Conservation (phyloP, 2,888 invertebrate genomes). For the Caenorhabditis macrosperma region DNA sequence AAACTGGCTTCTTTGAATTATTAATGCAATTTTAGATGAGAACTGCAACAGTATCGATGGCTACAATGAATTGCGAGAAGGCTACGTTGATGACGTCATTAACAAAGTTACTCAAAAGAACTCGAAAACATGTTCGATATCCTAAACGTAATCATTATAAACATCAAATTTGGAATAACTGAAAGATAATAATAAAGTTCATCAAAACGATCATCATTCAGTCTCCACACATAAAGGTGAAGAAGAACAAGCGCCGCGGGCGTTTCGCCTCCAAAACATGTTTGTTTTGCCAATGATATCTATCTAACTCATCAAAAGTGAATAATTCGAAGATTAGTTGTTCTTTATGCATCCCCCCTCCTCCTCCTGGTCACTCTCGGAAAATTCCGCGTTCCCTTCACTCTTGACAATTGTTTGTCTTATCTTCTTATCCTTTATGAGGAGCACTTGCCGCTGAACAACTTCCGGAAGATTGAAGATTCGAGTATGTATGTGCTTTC, state of each 20-base stretch:
- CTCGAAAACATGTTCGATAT: constrained; percentile 63
- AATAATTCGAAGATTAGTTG: not conserved
- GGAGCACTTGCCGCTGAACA: constrained; percentile 53
- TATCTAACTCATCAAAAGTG: not conserved
- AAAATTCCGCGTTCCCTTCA: not conserved
- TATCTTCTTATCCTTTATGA: constrained; percentile 40
- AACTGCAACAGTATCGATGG: constrained; percentile 76
- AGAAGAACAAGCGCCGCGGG: not conserved
- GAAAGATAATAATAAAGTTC: not conserved
- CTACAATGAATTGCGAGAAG: constrained; percentile 71
- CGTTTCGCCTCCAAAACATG: constrained; percentile 7
- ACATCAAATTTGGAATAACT: not conserved
- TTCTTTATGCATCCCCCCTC: not conserved
- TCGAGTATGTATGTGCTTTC: not conserved
- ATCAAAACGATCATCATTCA: not conserved
- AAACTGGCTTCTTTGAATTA: constrained; percentile 13
- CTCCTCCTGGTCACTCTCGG: too few species aligned
- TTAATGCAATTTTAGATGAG: constrained; percentile 68
- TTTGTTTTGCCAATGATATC: constrained; percentile 7
- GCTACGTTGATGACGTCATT: constrained; percentile 60
- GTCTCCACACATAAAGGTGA: not conserved
- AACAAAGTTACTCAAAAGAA: constrained; percentile 56
- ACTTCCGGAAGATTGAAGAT: constrained; percentile 39
- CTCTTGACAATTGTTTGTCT: constrained; percentile 39
- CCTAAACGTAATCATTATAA: constrained; percentile 9